Conservation (phyloP, 2,113 vertebrate species). For the Furnarius figulus region DNA sequence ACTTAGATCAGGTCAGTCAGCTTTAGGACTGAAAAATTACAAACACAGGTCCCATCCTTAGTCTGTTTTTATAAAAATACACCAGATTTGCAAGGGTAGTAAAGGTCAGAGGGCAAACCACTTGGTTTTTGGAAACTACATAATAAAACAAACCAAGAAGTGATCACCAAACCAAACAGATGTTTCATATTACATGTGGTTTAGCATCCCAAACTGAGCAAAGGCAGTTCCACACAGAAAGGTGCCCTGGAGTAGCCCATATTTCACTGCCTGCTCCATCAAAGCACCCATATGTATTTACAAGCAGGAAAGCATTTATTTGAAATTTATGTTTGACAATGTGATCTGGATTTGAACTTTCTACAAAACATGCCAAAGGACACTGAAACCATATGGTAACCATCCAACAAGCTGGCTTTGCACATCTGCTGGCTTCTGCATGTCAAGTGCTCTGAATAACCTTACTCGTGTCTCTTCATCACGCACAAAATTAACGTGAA, state of each 20-base stretch:
- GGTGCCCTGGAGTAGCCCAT: not conserved
- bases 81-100: not conserved
- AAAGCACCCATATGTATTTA: not conserved
- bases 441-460: not conserved
- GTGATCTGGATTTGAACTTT: not conserved
- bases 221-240: not conserved
- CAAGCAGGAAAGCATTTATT: not conserved
- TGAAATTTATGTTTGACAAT: not conserved
- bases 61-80: not conserved
- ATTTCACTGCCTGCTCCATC: not conserved
- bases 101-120: not conserved
- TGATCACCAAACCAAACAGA: not conserved
- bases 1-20: not conserved
- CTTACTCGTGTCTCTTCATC: not conserved
- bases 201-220: not conserved
- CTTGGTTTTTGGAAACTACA: not conserved
- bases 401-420: not conserved
- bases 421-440: not conserved
- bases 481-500: not conserved
- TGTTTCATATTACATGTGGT: not conserved
- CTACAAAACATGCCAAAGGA: not conserved
- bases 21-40: not conserved
- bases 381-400: not conserved
- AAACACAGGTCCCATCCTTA: not conserved
- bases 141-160: not conserved